These are phyloP conservation scores for Epinephelus awoara DNA, from an alignment of 2,797 vertebrate species.

Conservation along the genomic window DNA sequence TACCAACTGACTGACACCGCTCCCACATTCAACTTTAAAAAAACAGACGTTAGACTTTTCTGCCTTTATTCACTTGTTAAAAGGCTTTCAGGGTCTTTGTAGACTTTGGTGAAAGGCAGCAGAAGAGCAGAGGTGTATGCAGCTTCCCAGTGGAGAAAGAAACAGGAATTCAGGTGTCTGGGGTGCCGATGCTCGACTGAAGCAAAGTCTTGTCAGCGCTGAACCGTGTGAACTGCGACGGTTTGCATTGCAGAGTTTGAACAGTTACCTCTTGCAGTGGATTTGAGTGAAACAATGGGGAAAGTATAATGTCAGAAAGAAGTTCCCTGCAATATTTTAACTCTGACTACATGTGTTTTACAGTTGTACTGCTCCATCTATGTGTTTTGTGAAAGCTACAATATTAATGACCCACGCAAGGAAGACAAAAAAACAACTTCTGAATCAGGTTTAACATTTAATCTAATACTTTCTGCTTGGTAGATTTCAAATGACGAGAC, in stretches of 20 bases:
- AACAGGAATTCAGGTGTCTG: slow-evolving; percentile 59
- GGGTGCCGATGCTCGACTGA: slow-evolving; percentile 49
- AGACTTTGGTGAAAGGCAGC: slow-evolving; percentile 81
- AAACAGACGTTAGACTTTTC: slow-evolving; percentile 54
- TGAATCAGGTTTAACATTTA: neutral
- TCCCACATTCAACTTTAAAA: slow-evolving; percentile 71
- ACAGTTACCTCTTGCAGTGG: slow-evolving; percentile 27
- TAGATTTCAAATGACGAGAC: slow-evolving; percentile 10
- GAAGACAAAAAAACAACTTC: slow-evolving; percentile 1
- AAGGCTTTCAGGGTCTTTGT: slow-evolving; percentile 81
- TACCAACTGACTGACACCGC: slow-evolving; percentile 67
- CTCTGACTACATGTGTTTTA: slow-evolving; percentile 12
- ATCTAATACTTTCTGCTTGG: neutral
- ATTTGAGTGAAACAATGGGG: slow-evolving; percentile 44
- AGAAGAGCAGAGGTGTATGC: slow-evolving; percentile 68
- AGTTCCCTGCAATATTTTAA: slow-evolving; percentile 32
- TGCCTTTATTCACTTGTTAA: slow-evolving; percentile 77
- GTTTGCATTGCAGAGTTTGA: slow-evolving; percentile 57
- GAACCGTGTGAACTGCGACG: slow-evolving; percentile 62
- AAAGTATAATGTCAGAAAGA: slow-evolving; percentile 27
- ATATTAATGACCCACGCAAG: neutral
- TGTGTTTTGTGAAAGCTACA: neutral
- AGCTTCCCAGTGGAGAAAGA: slow-evolving; percentile 64
- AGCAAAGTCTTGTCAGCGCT: slow-evolving; percentile 62
- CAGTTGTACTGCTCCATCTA: neutral